Evolutionary conservation across 1,140 invertebrate species (phyloP), one percentile per base, ranked within the genome.

Genomic region (Cydia pomonella): DNA sequence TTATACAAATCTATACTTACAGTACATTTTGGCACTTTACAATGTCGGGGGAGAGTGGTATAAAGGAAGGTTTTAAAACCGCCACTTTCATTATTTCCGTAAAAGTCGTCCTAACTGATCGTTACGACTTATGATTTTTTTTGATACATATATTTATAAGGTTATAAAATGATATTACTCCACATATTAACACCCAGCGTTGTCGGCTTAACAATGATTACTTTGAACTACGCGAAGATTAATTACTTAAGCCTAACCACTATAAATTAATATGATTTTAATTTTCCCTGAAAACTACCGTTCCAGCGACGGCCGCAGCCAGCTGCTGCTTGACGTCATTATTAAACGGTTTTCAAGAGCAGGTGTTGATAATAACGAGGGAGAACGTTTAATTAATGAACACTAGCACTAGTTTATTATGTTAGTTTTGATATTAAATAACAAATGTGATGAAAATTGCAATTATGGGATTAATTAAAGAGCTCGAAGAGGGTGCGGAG

Each of bases 301-400:
- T 75, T 77, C 74, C 66, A 73, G 75, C 75, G 33, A 64, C 80
- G 72, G 50, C 79, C 79, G 75, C 80, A 80, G 81, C 75, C 88
- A 90, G 85, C 88, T 90, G 89, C 83, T 86, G 77, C 84, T 80
- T 85, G 88, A 88, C 88, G 87, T 86, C 86, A 92, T 91, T 92
- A 92, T 92, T 90, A 92, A 91, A 85, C 77, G 87, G 86, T 90
- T 92, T 92, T 88, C 89, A 89, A 88, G 87, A 87, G 82, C 91
- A 93, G 91, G 91, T 92, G 90, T 85, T 89, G 87, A 88, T 92
- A 86, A 89, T 92, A 91, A 92, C 89, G 82, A 87, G 85, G 86
- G 87, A 81, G 83, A 90, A 88, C 77, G 80, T 88, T 92, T 91
- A 91, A 92, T 93, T 92, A 93, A 93, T 92, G 84, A 92, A 92